These are phyloP conservation scores for Caligus rogercresseyi DNA, from an alignment of 1,140 invertebrate species.

Conservation along the genomic window DNA sequence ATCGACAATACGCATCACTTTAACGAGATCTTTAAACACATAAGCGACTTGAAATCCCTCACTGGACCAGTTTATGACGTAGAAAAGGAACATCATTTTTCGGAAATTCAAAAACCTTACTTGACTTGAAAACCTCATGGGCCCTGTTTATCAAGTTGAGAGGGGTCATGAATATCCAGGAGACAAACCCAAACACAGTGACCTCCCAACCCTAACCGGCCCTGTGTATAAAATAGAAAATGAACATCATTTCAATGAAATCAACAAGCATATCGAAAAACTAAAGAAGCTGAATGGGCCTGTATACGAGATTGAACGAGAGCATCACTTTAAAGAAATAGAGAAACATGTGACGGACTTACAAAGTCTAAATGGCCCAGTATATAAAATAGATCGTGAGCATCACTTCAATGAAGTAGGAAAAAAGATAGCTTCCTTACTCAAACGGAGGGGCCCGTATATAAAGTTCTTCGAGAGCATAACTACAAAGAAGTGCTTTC, in stretches of 20 bases:
- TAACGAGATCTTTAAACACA: constrained; percentile 5
- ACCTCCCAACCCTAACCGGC: not conserved
- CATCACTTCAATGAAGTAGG: constrained; percentile 8
- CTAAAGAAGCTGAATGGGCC: constrained; percentile 7
- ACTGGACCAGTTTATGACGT: constrained; percentile 10
- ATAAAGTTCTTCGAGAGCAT: not conserved
- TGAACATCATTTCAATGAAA: constrained; percentile 16
- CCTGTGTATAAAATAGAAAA: constrained; percentile 14
- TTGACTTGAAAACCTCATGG: not conserved
- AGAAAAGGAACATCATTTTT: constrained; percentile 15
- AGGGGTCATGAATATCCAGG: constrained; percentile 12
- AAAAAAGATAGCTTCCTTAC: not conserved
- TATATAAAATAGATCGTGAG: constrained; percentile 1
- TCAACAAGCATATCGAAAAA: constrained; percentile 2
- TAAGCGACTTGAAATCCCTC: constrained; percentile 10
- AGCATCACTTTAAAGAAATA: constrained; percentile 8
- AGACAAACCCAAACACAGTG: not conserved
- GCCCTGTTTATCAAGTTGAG: constrained; percentile 15
- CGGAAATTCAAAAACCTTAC: constrained; percentile 14
- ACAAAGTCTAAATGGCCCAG: constrained; percentile 9
- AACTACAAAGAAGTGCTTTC: not conserved
- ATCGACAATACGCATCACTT: constrained; percentile 11
- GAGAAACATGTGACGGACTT: constrained; percentile 4
- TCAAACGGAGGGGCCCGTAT: not conserved
- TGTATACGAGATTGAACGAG: constrained; percentile 2